Evolutionary conservation across 2,888 invertebrate species (phyloP).

Genomic region (Sinotaia quadrata): DNA sequence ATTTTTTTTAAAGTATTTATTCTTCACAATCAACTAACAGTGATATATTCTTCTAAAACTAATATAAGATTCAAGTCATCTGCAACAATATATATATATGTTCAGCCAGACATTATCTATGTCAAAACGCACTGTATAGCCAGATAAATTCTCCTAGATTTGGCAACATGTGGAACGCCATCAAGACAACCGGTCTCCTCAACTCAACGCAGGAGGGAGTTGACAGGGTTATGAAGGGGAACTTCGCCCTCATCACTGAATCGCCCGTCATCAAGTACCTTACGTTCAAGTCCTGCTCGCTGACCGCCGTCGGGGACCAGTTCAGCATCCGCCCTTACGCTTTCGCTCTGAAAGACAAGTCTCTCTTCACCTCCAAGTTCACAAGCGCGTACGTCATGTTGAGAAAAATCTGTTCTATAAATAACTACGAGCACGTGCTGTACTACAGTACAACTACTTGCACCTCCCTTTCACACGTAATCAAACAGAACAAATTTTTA

Average conservation of each 20-base stretch:
- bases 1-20: no score
- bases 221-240: conserved; percentile 75
- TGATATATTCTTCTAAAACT: no score
- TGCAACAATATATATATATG: no score
- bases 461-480: no score
- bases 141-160: no score
- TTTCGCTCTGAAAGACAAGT: conserved; percentile 52
- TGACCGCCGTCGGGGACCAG: conserved; percentile 49
- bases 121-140: no score
- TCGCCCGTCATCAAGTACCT: conserved; percentile 55
- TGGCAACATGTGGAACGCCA: conserved; percentile 87
- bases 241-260: conserved; percentile 54
- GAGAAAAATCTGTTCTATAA: conserved; percentile 25
- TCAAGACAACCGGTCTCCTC: conserved; percentile 85
- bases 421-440: not conserved
- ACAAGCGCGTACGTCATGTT: conserved; percentile 34
- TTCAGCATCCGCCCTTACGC: conserved; percentile 56
- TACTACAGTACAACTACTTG: no score
- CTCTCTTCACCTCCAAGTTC: conserved; percentile 37
- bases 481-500: not conserved
- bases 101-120: no score
- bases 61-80: no score
- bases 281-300: conserved; percentile 43
- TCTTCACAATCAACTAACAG: no score
- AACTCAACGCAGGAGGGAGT: conserved; percentile 82